Percentiles rank a stretch among this genome's conserved stretches.
Conservation (phyloP, 1,140 invertebrate species). For the Helicoverpa armigera region DNA sequence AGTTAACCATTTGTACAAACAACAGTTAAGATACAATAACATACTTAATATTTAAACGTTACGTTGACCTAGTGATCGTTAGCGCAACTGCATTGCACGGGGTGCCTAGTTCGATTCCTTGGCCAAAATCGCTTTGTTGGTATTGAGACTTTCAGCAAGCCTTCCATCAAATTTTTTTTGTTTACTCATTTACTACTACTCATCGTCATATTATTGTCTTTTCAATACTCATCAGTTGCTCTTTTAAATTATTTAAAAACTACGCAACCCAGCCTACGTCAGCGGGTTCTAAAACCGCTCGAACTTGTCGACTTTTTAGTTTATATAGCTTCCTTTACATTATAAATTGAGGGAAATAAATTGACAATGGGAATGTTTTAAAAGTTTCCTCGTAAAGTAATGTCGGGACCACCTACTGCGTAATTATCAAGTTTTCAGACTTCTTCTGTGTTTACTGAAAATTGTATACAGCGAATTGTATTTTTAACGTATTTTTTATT, state of each 20-base stretch:
- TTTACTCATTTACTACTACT: no score
- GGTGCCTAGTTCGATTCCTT: no score
- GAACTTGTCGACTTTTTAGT: conserved; percentile 11
- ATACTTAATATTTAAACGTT: no score
- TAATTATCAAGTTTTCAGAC: conserved; percentile 29
- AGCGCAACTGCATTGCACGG: no score
- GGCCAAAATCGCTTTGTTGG: no score
- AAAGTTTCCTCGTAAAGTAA: conserved; percentile 29
- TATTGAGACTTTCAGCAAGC: background rate
- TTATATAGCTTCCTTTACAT: conserved; percentile 39
- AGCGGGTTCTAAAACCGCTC: background rate
- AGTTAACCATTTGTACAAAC: background rate
- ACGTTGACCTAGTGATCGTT: no score
- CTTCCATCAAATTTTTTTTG: no score
- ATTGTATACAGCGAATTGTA: conserved; percentile 5
- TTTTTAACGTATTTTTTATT: conserved; percentile 16
- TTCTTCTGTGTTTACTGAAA: background rate
- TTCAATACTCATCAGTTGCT: no score
- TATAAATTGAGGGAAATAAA: conserved; percentile 35
- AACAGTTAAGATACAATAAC: no score
- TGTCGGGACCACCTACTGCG: conserved; percentile 6
- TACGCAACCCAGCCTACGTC: background rate
- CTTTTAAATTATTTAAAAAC: no score
- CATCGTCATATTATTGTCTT: no score
- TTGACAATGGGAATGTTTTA: conserved; percentile 36